phyloP scores from a whole-genome alignment of 1,140 invertebrate genomes.

The Adelges cooleyi region DNA sequence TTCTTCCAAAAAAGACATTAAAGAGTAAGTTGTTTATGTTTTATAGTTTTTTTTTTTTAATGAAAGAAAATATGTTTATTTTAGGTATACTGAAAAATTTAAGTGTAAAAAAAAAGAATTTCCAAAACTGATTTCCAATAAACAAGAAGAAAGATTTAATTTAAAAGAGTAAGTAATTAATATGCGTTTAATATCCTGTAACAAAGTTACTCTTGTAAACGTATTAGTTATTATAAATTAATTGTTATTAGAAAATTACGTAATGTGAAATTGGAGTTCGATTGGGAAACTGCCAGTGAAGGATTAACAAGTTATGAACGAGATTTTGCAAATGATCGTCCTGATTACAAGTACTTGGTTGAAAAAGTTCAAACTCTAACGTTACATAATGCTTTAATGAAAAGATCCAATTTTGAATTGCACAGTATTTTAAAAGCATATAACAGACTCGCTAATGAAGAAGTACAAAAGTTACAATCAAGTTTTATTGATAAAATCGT shows the following conservation, averaged over 20 bases:
- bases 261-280: not conserved
- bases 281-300: conserved; percentile 8
- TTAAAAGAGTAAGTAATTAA: conserved; percentile 13
- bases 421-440: not conserved
- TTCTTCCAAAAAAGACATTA: not conserved
- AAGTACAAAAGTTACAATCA: conserved; percentile 13
- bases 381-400: not conserved
- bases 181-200: not conserved
- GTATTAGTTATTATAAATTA: too few relatives aligned
- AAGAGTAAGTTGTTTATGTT: not conserved
- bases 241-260: conserved; percentile 1
- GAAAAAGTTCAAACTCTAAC: conserved; percentile 9
- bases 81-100: not conserved
- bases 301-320: conserved; percentile 9
- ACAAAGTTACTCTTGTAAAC: too few relatives aligned
- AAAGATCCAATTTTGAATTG: not conserved
- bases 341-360: conserved; percentile 1
- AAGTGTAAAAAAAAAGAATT: not conserved
- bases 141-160: conserved; percentile 11
- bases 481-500: conserved; percentile 5
- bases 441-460: not conserved
- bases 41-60: too few relatives aligned
- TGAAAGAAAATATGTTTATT: not conserved
- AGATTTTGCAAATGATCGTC: not conserved
- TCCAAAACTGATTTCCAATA: not conserved